Conservation (phyloP, 2,888 invertebrate species). For the Lissocephala sabroskyi region DNA sequence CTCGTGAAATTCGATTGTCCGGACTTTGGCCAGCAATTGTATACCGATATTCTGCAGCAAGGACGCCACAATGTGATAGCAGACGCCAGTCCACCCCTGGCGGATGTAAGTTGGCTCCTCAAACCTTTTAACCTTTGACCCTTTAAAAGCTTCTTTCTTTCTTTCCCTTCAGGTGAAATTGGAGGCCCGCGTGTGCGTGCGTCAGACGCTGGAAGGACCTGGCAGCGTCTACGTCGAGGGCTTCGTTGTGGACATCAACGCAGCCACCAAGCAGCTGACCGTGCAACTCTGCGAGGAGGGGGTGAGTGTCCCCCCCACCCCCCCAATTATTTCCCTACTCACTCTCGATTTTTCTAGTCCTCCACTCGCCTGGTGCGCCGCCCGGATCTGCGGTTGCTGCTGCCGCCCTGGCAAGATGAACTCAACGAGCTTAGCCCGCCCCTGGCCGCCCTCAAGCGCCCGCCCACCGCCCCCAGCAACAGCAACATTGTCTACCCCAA, state of each 20-base stretch:
- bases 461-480: constrained; percentile 30
- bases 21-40: constrained; percentile 80
- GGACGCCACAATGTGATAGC: constrained; percentile 91
- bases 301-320: constrained; percentile 70
- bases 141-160: neutral
- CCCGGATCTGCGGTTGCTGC: constrained; percentile 90
- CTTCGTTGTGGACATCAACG: constrained; percentile 80
- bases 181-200: constrained; percentile 87
- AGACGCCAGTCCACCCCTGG: constrained; percentile 91
- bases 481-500: constrained; percentile 50
- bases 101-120: constrained; percentile 83
- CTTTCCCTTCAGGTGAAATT: constrained; percentile 80
- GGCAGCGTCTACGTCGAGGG: constrained; percentile 89
- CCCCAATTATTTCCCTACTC: neutral
- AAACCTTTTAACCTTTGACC: neutral
- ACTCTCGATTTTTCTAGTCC: constrained; percentile 22
- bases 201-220: constrained; percentile 78
- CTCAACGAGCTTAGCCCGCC: constrained; percentile 78
- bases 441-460: constrained; percentile 23
- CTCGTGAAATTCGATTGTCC: constrained; percentile 87
- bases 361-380: constrained; percentile 79
- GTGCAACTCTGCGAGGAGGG: constrained; percentile 74
- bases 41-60: constrained; percentile 83
- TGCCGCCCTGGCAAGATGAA: constrained; percentile 98
- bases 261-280: constrained; percentile 80